Evolutionary conservation across 2,113 vertebrate genomes (phyloP), one percentile per base, ranked within the genome.

Genomic region (Cnemophilus loriae): DNA sequence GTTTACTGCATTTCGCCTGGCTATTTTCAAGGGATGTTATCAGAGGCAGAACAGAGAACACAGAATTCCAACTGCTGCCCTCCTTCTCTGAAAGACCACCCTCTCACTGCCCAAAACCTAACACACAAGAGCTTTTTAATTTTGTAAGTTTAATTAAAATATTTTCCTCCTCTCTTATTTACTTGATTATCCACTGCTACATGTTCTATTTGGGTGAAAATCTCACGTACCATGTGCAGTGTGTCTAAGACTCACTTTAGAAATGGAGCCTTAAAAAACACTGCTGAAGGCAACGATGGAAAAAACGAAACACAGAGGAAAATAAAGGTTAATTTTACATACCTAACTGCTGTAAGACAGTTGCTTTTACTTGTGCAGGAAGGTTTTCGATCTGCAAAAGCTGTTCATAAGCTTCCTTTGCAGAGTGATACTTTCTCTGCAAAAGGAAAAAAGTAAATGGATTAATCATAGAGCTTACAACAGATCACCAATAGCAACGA

Each of bases 361-460:
- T 98, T 93, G 99, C 99, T 98, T 99, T 99, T 98, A 99, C 99
- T 99, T 99, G 99, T 97, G 98, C 98, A 97, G 99, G 98, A 98
- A 99, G 99, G 97, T 99, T 98, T 96, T 99, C 99, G 26, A 98
- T 98, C 98, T 99, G 99, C 98, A 99, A 96, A 97, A 99, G 99
- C 98, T 98, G 98, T 97, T 99, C 99, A 96, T 99, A 99, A 69
- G 99, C 99, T 97, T 99, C 99, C 97, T 99, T 99, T 96, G 99
- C 99, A 94, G 99, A 98, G 97, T 99, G 98, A 98, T 99, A 99
- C 97, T 99, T 99, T 98, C 99, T 99, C 99, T 99, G 97, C 93
- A 95, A 95, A 96, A 78, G 84, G 97, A 96, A 83, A 92, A 89
- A 92, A 93, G 94, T 91, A 93, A 84, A 95, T 69, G 74, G 76